Base-by-base conservation (phyloP, 2,888 invertebrate species). In the Pammene aurita region DNA sequence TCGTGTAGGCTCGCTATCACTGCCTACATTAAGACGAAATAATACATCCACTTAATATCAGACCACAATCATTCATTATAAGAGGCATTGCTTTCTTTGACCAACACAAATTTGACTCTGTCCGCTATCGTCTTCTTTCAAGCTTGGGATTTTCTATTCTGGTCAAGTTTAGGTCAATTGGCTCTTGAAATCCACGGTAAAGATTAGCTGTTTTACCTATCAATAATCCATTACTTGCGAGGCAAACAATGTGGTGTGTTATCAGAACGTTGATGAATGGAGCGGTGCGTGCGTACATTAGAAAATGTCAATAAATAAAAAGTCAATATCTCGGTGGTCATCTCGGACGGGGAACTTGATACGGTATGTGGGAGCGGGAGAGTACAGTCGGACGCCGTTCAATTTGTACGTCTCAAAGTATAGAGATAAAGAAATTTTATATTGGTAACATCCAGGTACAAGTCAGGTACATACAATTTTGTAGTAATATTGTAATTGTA, bases 271-370 rank as follows among this genome's bases (percentile, higher is more conserved):
- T 92, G 92, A 92, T 90, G 90, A 88, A 92, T 92, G 80, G 80
- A 75, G 77, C n/a, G n/a, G n/a, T n/a, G 75, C 74, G 77, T 77
- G 78, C 81, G 85, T 80, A 85, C 88, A 91, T 92, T 91, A 92
- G 89, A 89, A 90, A 90, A 89, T 88, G 90, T 89, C 88, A 91
- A 92, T 92, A 90, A 90, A 91, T 91, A 92, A 92, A 90, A 91
- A 89, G 84, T 84, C 80, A 83, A 84, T 89, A 90, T 91, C 89
- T 81, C 73, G 73, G 76, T 79, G 79, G 80, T 83, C 85, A 88
- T 88, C 86, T 83, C 79, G 72, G 74, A 77, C 75, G 77, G 75
- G 83, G 80, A 84, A 84, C 80, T 73, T 75, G 82, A 88, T 82
- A 82, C 83, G 83, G 74, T 71, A 75, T 77, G 77, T 73, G 67